Evolutionary conservation across 2,113 vertebrate genomes (phyloP), one percentile per base, ranked within the genome.

Genomic region (Protobothrops flavoviridis): DNA sequence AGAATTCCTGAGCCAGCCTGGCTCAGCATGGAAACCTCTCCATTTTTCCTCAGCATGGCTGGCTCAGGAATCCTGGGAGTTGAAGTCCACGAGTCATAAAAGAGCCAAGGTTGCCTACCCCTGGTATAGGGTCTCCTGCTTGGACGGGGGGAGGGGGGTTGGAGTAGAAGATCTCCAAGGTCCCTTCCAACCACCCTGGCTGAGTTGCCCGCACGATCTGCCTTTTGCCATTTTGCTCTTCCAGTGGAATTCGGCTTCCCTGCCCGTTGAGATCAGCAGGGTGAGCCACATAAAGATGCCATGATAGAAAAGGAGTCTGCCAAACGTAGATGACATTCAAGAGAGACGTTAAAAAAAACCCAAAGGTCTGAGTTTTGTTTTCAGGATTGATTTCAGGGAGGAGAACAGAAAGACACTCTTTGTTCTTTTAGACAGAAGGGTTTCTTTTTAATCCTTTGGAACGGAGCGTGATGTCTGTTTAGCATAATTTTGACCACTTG

Each of bases 181-280:
- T 59, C 21, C 56, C 56, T 57, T 57, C 57, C 57, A 59, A 10
- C 29, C 61, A 64, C 10, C 26, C 9, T 61, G 59, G 59, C 24
- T 26, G 59, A 61, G 24, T 29, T 61, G 59, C 3, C 59, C 23
- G 0, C n/a, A 21, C 2, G 20, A 12, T 21, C 12, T 93, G 10
- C 53, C 29, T 2, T 45, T 50, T 23, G 15, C 29, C n/a, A 1
- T 81, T 13, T 90, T 4, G 1, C 43, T 89, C 89, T 48, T 39
- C 29, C 0, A 92, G 12, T 50, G 91, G n/a, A 26, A 0, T 87
- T 29, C 11, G 11, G 11, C 1, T n/a, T n/a, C 11, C 0, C 12
- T 13, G 26, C 61, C 13, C 5, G 29, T 29, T n/a, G 11, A 69
- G 61, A 4, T 69, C 61, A 69, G 61, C 26, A n/a, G 61, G 12